A percentile compares a stretch with the other conserved stretches of the same genome.
Evolutionary conservation across 2,797 vertebrate genomes (phyloP).

Genomic region (Cyprinella venusta): DNA sequence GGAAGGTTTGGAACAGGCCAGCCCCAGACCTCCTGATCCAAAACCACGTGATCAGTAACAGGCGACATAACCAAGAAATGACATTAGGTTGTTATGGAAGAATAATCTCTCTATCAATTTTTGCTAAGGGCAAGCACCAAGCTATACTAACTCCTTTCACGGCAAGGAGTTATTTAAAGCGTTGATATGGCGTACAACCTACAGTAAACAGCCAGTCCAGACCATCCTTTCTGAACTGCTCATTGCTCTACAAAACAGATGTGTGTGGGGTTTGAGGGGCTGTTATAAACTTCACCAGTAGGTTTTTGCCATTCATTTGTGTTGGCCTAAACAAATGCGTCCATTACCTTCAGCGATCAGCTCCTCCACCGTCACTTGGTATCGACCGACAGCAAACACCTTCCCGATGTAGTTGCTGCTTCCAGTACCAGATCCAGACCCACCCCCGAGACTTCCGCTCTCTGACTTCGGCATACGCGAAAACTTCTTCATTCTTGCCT

Average conservation of each 20-base stretch:
- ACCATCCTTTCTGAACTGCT: background rate
- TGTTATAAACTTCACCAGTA: constrained; percentile 41
- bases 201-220: background rate
- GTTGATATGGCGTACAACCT: background rate
- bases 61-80: background rate
- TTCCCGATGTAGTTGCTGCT: constrained; percentile 81
- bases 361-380: constrained; percentile 93
- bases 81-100: background rate
- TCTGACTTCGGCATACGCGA: constrained; percentile 93
- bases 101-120: background rate
- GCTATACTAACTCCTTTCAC: background rate
- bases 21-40: constrained; percentile 2
- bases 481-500: constrained; percentile 92
- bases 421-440: constrained; percentile 73
- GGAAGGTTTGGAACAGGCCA: constrained; percentile 27
- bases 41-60: constrained; percentile 6
- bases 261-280: constrained; percentile 15
- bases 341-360: constrained; percentile 88
- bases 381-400: constrained; percentile 87
- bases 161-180: background rate
- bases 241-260: background rate
- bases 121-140: background rate
- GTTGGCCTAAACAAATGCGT: constrained; percentile 24
- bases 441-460: constrained; percentile 82
- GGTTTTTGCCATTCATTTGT: constrained; percentile 6